Conservation (phyloP, 2,113 vertebrate genomes). For the Penelope pileata region DNA sequence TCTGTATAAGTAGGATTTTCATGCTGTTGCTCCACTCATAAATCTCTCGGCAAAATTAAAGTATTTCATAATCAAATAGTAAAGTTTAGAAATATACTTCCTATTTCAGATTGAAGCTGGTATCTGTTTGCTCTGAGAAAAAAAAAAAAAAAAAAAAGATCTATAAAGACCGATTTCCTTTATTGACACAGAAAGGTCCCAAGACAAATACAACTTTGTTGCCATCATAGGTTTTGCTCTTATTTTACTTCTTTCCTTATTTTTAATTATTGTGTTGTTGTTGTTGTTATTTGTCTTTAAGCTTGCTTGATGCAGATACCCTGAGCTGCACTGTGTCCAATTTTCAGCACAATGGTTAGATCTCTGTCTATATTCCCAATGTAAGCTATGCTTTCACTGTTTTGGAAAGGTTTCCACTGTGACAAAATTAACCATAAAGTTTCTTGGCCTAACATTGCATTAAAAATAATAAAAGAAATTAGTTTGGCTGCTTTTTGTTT, state of each 20-base stretch:
- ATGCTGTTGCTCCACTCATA: neutral
- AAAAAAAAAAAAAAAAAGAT: neutral
- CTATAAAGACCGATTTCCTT: neutral
- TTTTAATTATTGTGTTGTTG: no score
- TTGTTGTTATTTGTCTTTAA: neutral
- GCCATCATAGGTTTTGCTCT: neutral
- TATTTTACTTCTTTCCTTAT: neutral
- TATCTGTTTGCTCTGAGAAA: neutral
- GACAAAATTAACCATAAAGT: constrained; percentile 23
- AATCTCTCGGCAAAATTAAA: neutral
- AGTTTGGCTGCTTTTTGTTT: constrained; percentile 5
- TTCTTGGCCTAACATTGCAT: constrained; percentile 13
- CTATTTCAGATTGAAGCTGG: neutral
- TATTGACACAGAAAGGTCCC: neutral
- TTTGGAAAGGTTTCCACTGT: constrained; percentile 38
- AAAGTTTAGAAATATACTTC: neutral
- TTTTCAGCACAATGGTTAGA: neutral
- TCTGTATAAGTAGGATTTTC: neutral
- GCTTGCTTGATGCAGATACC: neutral
- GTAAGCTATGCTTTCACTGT: constrained; percentile 39
- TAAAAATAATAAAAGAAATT: constrained; percentile 8
- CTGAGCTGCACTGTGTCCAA: neutral
- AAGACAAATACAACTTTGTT: neutral
- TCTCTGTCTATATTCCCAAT: neutral
- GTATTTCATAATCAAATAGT: neutral